phyloP scores from a whole-genome alignment of 2,888 invertebrate species.

The Odiellus spinosus region DNA sequence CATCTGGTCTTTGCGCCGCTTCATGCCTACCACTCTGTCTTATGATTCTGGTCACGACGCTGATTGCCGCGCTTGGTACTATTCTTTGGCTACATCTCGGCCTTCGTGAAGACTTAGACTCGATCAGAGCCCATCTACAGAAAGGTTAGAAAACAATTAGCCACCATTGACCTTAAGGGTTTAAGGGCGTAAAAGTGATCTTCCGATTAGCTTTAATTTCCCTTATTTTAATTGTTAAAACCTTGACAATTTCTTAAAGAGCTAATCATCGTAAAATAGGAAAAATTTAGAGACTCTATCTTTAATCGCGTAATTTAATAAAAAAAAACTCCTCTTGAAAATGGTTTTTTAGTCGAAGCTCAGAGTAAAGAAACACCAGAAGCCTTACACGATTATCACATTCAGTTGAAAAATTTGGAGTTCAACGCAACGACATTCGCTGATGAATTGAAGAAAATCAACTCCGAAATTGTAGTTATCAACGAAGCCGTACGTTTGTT shows the following conservation, averaged over 20 bases:
- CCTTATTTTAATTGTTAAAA: too few species aligned
- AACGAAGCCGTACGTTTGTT: constrained; percentile 16
- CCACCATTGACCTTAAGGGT: too few species aligned
- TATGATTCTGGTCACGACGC: constrained; percentile 26
- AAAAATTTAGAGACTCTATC: too few species aligned
- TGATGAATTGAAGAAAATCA: constrained; percentile 15
- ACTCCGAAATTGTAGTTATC: constrained; percentile 14
- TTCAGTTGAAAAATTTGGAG: constrained; percentile 17
- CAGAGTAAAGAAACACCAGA: constrained; percentile 18
- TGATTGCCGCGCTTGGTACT: constrained; percentile 27
- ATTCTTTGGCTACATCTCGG: constrained; percentile 31
- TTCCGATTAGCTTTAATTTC: too few species aligned
- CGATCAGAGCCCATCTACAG: constrained; percentile 21
- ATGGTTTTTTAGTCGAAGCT: constrained; percentile 21
- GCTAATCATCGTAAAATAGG: too few species aligned
- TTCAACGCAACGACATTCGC: constrained; percentile 15
- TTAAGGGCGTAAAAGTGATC: too few species aligned
- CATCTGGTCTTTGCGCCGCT: constrained; percentile 22
- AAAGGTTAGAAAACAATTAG: constrained; percentile 17
- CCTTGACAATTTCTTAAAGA: too few species aligned
- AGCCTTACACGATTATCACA: constrained; percentile 19
- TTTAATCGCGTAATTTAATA: too few species aligned
- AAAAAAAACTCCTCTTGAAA: too few species aligned
- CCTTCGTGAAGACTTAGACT: constrained; percentile 28
- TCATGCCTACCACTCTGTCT: constrained; percentile 26